Evolutionary conservation across 1,140 invertebrate genomes (phyloP).

Genomic region (Cydia amplana): DNA sequence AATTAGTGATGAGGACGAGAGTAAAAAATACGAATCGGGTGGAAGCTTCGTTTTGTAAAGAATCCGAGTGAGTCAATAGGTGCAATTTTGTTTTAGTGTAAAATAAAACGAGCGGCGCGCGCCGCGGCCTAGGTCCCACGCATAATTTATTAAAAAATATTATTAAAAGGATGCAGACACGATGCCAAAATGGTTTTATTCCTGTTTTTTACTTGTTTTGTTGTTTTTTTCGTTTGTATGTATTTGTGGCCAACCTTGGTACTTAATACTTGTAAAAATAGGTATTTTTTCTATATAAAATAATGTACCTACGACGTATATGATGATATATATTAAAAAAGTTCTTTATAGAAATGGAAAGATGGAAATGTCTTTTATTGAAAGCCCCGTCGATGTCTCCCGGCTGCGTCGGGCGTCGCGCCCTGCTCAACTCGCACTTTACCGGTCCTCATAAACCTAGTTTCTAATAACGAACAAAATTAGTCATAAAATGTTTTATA

Average conservation of each 20-base stretch:
- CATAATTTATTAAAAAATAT: constrained; percentile 71
- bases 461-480: constrained; percentile 38
- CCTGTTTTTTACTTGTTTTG: constrained; percentile 78
- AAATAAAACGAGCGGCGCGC: constrained; percentile 39
- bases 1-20: constrained; percentile 66
- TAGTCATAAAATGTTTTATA: constrained; percentile 75
- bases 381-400: constrained; percentile 1
- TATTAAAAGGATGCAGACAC: constrained; percentile 68
- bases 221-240: constrained; percentile 78
- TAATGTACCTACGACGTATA: constrained; percentile 76
- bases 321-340: constrained; percentile 74
- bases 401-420: not conserved
- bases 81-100: constrained; percentile 72
- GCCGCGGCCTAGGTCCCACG: constrained; percentile 49
- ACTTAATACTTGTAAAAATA: constrained; percentile 77
- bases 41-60: constrained; percentile 66
- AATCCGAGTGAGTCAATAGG: constrained; percentile 75
- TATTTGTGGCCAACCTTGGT: constrained; percentile 77
- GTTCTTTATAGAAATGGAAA: constrained; percentile 72
- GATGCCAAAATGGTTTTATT: constrained; percentile 79
- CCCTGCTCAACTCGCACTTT: not conserved
- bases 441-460: not conserved
- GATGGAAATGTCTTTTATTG: constrained; percentile 67
- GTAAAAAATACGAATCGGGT: constrained; percentile 71
- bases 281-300: constrained; percentile 77